phyloP scores from a whole-genome alignment of 2,888 invertebrate species.

The Willowsia nigromaculata region DNA sequence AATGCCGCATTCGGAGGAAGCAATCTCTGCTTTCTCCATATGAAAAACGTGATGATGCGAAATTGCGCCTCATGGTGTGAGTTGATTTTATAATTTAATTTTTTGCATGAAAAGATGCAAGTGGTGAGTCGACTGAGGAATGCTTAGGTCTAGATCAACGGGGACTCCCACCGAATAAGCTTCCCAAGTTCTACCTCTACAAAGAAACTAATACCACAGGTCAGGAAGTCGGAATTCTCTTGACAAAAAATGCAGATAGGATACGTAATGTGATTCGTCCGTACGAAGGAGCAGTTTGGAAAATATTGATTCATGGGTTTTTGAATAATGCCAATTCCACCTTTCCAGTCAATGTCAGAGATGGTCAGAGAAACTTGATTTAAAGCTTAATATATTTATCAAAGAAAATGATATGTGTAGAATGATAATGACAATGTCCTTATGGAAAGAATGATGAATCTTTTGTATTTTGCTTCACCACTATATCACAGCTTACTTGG shows the following conservation, averaged over 20 bases:
- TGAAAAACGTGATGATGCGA: not conserved
- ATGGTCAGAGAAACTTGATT: not conserved
- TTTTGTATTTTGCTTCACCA: no score
- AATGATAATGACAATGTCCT: no score
- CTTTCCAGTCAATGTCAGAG: slow-evolving; percentile 25
- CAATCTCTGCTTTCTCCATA: no score
- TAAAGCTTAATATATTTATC: no score
- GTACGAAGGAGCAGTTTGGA: slow-evolving; percentile 1
- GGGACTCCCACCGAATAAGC: not conserved
- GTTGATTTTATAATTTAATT: not conserved
- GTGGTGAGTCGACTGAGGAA: slow-evolving; percentile 24
- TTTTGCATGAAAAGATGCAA: slow-evolving; percentile 6
- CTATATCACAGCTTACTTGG: slow-evolving; percentile 8
- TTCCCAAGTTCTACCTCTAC: slow-evolving; percentile 1
- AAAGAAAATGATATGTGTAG: no score
- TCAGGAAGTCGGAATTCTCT: not conserved
- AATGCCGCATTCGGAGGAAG: no score
- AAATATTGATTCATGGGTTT: slow-evolving; percentile 47
- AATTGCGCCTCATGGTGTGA: not conserved
- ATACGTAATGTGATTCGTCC: not conserved
- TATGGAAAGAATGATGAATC: no score
- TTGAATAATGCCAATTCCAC: not conserved
- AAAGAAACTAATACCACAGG: not conserved
- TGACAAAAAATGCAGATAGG: not conserved
- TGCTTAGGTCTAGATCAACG: not conserved